A percentile compares a stretch with the other conserved stretches of the same genome.
These are phyloP conservation scores for Bovichtus variegatus DNA, from an alignment of 2,797 vertebrate species.

Conservation along the genomic window DNA sequence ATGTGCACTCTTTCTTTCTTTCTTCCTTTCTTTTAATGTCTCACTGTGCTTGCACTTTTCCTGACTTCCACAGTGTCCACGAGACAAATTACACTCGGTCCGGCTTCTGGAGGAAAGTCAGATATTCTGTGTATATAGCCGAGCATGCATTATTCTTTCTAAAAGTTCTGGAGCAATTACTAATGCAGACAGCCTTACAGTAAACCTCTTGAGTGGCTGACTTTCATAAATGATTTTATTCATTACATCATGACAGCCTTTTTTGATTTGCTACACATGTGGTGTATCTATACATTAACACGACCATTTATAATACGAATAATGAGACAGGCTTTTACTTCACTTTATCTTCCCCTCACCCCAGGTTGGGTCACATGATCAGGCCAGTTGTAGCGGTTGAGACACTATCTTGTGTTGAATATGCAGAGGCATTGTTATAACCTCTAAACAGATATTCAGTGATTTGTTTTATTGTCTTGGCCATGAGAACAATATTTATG, in stretches of 20 bases:
- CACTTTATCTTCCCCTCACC: slow-evolving; percentile 8
- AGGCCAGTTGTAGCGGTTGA: slow-evolving; percentile 7
- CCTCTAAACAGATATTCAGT: not conserved
- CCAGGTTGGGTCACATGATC: not conserved
- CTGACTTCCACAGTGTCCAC: slow-evolving; percentile 52
- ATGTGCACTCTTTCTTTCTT: slow-evolving; percentile 5
- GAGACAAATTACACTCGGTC: slow-evolving; percentile 69
- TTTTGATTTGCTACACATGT: slow-evolving; percentile 8
- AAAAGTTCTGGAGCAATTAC: slow-evolving; percentile 60
- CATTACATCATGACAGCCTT: not conserved
- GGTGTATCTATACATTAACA: slow-evolving; percentile 9
- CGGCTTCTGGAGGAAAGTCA: slow-evolving; percentile 56
- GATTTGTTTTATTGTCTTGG: not conserved
- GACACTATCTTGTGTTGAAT: slow-evolving; percentile 4
- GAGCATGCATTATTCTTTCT: slow-evolving; percentile 66
- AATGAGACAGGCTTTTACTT: slow-evolving; percentile 25
- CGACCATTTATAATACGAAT: not conserved
- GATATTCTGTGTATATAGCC: slow-evolving; percentile 63
- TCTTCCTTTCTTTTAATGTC: slow-evolving; percentile 16
- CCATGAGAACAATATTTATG: slow-evolving; percentile 1
- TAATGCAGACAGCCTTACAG: slow-evolving; percentile 51
- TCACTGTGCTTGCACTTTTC: slow-evolving; percentile 63
- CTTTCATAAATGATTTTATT: slow-evolving; percentile 30
- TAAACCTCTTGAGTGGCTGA: slow-evolving; percentile 41
- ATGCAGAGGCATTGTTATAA: not conserved